Base-by-base conservation (phyloP, 2,797 vertebrate species). In the Sylvia borin region DNA sequence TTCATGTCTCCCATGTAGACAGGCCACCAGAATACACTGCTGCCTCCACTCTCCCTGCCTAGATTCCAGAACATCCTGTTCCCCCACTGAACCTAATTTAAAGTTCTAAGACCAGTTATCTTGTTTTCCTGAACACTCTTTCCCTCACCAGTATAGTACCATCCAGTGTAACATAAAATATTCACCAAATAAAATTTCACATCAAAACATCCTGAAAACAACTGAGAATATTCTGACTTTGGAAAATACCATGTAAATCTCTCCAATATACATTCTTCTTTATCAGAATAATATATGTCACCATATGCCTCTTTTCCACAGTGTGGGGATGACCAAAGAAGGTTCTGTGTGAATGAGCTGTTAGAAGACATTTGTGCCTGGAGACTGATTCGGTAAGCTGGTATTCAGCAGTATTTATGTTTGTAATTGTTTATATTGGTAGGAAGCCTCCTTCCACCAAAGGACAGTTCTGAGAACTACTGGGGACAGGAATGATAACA, bases 281-380 rank as follows among this genome's bases (percentile, higher is more conserved):
- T 85, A 5, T 50, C 43, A 54, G 24, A 95, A 55, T 66, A 32
- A n/a, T 34, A 0, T 73, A 40, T 94, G 87, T 95, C 77, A 79
- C 58, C 90, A 10, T 83, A 27, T 32, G 32, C 50, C 87, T 94
- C 64, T 90, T 70, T 89, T 53, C 85, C 85, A 92, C 93, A 98
- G 98, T 38, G 36, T 55, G 96, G 50, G 38, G 97, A 98, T 96
- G 97, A 98, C 93, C 96, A 92, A 53, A 85, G 85, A 51, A 84
- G 12, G n/a, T 96, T 98, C 81, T 26, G 78, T 92, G 83, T 97
- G 51, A 94, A 94, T 22, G 87, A 97, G 21, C 94, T 97, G 61
- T 91, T 98, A 24, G 76, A 94, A 93, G 88, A 82, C n/a, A 68
- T 67, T 57, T 94, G 82, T 73, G 90, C 96, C 92, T 97, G 96